These are phyloP conservation scores for Meles meles DNA, from an alignment of 2,113 vertebrate species.

Conservation along the genomic window DNA sequence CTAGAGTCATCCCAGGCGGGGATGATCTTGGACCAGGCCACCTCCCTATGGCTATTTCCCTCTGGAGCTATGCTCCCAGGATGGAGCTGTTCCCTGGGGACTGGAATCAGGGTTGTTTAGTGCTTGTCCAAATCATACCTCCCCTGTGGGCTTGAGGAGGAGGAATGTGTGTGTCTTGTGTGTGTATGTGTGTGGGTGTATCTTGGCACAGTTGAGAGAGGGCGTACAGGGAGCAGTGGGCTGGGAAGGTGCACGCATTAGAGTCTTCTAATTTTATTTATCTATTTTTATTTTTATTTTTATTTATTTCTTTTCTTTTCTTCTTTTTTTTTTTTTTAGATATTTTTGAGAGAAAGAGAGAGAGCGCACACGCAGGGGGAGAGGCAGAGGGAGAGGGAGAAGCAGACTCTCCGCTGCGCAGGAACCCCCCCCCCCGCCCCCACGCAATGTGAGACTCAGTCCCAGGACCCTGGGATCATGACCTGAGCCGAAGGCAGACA, in stretches of 20 bases:
- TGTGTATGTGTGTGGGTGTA: background rate
- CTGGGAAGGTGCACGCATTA: background rate
- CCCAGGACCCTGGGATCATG: background rate
- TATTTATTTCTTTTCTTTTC: background rate
- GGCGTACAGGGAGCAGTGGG: background rate
- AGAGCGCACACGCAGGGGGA: background rate
- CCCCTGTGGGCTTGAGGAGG: background rate
- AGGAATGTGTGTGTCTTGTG: background rate
- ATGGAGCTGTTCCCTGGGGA: background rate
- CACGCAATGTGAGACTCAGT: background rate
- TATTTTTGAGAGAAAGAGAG: background rate
- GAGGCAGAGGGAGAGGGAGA: background rate
- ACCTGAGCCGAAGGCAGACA: background rate
- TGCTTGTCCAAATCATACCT: background rate
- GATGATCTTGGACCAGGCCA: background rate
- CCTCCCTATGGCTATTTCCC: background rate
- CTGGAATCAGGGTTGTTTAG: background rate
- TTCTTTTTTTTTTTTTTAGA: too few relatives aligned
- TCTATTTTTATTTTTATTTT: background rate
- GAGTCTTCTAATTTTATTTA: background rate
- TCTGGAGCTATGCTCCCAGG: background rate
- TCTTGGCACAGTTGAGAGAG: background rate
- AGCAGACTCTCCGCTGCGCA: background rate
- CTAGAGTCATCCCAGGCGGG: background rate
- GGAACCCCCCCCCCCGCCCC: too few relatives aligned